Conservation (phyloP, 2,888 invertebrate species). For the Trachelus troglodyta region DNA sequence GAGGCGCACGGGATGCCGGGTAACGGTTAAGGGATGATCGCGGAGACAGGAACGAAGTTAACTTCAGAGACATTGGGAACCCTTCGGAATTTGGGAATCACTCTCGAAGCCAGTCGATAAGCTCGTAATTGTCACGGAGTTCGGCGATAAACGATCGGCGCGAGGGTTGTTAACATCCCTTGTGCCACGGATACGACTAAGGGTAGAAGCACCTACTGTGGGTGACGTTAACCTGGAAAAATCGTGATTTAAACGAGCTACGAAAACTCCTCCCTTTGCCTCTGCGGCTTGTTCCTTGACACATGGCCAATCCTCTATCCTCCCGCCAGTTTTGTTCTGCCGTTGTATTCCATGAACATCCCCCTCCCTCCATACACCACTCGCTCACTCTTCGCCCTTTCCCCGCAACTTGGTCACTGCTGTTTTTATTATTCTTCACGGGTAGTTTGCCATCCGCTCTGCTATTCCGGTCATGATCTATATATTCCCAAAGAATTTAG, state of each 20-base stretch:
- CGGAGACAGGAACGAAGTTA: slow-evolving; percentile 21
- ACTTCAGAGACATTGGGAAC: not conserved
- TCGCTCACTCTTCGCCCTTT: not conserved
- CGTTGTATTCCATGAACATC: not conserved
- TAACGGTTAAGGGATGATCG: not conserved
- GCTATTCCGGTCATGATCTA: slow-evolving; percentile 7
- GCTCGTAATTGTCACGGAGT: slow-evolving; percentile 40
- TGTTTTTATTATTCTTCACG: slow-evolving; percentile 42
- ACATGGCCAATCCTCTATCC: not conserved
- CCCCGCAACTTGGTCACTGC: slow-evolving; percentile 2
- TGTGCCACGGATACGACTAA: not conserved
- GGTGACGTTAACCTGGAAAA: slow-evolving; percentile 41
- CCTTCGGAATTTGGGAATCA: not conserved
- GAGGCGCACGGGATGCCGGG: slow-evolving; percentile 26
- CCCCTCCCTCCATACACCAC: not conserved
- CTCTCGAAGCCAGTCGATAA: slow-evolving; percentile 18
- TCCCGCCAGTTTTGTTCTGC: not conserved
- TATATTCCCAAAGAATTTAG: slow-evolving; percentile 33
- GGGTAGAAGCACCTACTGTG: slow-evolving; percentile 19
- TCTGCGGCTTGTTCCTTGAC: not conserved
- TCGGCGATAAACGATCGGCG: slow-evolving; percentile 10
- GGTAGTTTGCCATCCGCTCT: slow-evolving; percentile 22
- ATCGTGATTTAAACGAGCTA: slow-evolving; percentile 46
- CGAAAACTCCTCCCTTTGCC: slow-evolving; percentile 8
- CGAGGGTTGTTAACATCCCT: slow-evolving; percentile 7